Percentiles rank a stretch among this genome's conserved stretches.
phyloP scores from a whole-genome alignment of 2,113 vertebrate genomes.

The Columba janthina region DNA sequence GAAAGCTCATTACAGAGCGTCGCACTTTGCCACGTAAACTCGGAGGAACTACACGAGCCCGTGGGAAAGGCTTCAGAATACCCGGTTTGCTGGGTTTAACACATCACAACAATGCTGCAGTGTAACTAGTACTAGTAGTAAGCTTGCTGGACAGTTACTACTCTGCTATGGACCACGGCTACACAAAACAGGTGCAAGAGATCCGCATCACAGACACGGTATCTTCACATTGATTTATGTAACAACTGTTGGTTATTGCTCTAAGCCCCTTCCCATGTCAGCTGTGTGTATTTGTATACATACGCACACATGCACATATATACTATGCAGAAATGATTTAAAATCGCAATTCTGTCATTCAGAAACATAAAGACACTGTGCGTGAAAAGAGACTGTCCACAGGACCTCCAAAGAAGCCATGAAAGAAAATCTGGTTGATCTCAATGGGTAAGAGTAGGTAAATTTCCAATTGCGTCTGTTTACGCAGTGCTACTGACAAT shows the following conservation, averaged over 20 bases:
- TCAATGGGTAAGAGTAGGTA: background rate
- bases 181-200: background rate
- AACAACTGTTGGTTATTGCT: rapidly evolving
- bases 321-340: rapidly evolving
- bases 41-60: background rate
- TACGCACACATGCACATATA: rapidly evolving
- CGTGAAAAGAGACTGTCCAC: background rate
- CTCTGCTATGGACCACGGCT: background rate
- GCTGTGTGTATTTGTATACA: rapidly evolving
- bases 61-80: rapidly evolving
- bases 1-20: rapidly evolving
- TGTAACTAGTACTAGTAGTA: rapidly evolving
- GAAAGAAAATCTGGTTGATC: background rate
- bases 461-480: background rate
- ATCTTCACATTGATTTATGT: background rate
- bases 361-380: background rate
- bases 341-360: background rate
- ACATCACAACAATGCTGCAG: rapidly evolving
- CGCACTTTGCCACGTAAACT: rapidly evolving
- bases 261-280: background rate
- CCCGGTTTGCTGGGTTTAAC: background rate
- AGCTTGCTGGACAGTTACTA: background rate
- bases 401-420: background rate
- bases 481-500: background rate
- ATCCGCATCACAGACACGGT: background rate